These are phyloP conservation scores for Glyphotaelius pellucidus DNA, from an alignment of 2,888 invertebrate species.

Conservation along the genomic window DNA sequence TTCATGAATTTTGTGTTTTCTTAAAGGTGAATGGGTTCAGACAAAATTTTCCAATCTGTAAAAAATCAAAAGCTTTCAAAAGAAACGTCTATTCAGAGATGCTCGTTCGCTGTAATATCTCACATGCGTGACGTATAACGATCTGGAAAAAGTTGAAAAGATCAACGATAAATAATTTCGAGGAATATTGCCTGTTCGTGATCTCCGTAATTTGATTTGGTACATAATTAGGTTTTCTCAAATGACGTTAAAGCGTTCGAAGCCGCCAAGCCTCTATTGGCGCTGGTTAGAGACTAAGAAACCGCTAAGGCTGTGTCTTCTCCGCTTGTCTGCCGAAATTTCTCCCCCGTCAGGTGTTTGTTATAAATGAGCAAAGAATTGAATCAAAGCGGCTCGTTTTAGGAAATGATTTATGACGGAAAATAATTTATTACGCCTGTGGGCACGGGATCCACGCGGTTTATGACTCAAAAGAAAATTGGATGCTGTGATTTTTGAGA, in stretches of 20 bases:
- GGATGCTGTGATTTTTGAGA: background rate
- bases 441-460: constrained; percentile 6
- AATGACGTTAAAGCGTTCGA: constrained; percentile 30
- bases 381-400: constrained; percentile 64
- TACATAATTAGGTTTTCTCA: constrained; percentile 29
- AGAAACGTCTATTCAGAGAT: background rate
- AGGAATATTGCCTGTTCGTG: constrained; percentile 20
- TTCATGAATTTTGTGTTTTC: background rate
- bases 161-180: background rate
- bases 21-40: background rate
- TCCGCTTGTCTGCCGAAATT: constrained; percentile 58
- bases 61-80: background rate
- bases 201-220: constrained; percentile 27
- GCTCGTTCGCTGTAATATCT: background rate
- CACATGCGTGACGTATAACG: constrained; percentile 5
- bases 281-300: background rate
- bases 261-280: background rate
- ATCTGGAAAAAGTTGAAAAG: background rate
- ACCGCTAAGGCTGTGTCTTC: background rate
- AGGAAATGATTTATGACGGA: constrained; percentile 64
- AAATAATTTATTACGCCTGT: constrained; percentile 63
- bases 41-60: background rate
- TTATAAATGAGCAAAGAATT: constrained; percentile 65
- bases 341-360: constrained; percentile 62
- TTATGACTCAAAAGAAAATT: background rate